Base-by-base conservation (phyloP, 2,888 invertebrate species). In the Axea sp. region DNA sequence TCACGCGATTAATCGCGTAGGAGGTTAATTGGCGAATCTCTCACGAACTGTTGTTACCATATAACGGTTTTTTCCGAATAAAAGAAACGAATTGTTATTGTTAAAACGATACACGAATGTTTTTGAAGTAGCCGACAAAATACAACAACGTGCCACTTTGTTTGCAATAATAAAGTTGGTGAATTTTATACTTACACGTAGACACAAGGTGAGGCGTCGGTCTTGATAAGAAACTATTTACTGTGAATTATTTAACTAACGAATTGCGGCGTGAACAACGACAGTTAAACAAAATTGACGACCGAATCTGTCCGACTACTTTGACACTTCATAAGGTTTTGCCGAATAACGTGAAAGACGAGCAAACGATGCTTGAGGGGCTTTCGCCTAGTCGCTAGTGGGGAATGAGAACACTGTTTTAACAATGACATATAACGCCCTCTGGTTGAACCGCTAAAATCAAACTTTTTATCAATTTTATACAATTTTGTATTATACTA, bases 11-110 rank as follows among this genome's bases (percentile, higher is more conserved):
- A 11, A 17, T 4, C 11, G 30, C 19, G 11, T 53, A n/a, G 9
- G 15, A 45, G 35, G 35, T 45, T 59, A 59, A 45, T 59, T 45
- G 35, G 11, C 35, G 35, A 3, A 1, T 22, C 17, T 59, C 26
- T 15, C 12, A 30, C 17, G 14, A 2, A 22, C n/a, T 35, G 24
- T 24, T 59, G 4, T 24, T 35, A 6, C 11, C 35, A 4, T 9
- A 19, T 26, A 5, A 28, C 14, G 7, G 30, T 11, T 47, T 47
- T 31, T 7, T 22, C 3, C 0, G 5, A 28, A 45, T 11, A 26
- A 15, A 43, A 8, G 9, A 2, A 8, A 6, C 11, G n/a, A 37
- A 17, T n/a, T 3, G 5, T 12, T 8, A 11, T 12, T 12, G 24
- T n/a, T 4, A 7, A 8, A 31, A n/a, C 7, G n/a, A n/a, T n/a